A percentile compares a stretch with the other conserved stretches of the same genome.
phyloP scores from a whole-genome alignment of 2,888 invertebrate species.

The Heliconius ismenius region DNA sequence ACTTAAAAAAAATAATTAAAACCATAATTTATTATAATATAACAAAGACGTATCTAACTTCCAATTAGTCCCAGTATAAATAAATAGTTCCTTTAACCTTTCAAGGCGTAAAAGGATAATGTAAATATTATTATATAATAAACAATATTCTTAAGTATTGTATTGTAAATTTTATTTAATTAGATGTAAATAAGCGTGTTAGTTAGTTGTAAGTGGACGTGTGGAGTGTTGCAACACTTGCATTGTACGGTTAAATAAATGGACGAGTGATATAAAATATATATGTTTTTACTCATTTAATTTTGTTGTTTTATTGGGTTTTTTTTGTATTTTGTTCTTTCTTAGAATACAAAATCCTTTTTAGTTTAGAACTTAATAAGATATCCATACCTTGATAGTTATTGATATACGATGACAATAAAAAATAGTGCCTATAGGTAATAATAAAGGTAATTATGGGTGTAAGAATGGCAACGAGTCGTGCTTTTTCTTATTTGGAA shows the following conservation, averaged over 20 bases:
- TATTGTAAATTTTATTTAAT: slow-evolving; percentile 58
- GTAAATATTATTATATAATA: slow-evolving; percentile 57
- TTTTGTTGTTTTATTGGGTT: slow-evolving; percentile 53
- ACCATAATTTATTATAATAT: background rate
- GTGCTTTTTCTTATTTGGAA: background rate
- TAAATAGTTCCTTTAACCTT: slow-evolving; percentile 56
- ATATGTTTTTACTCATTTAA: slow-evolving; percentile 81
- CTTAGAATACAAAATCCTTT: background rate
- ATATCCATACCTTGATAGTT: too few relatives aligned
- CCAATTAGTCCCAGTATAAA: slow-evolving; percentile 22
- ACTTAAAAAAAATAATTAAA: background rate
- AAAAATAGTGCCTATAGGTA: background rate
- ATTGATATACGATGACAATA: too few relatives aligned
- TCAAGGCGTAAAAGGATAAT: slow-evolving; percentile 42
- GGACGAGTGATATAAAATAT: slow-evolving; percentile 75
- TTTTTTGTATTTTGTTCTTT: background rate
- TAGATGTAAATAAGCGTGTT: slow-evolving; percentile 49
- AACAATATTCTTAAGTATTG: slow-evolving; percentile 40
- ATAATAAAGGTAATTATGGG: background rate
- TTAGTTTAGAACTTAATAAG: too few relatives aligned
- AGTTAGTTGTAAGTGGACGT: slow-evolving; percentile 51
- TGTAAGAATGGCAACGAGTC: background rate
- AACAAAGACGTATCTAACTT: slow-evolving; percentile 2
- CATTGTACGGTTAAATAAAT: slow-evolving; percentile 57
- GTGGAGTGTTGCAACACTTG: slow-evolving; percentile 56